Evolutionary conservation across 2,113 vertebrate genomes (phyloP).

Genomic region (Bujurquina vittata): DNA sequence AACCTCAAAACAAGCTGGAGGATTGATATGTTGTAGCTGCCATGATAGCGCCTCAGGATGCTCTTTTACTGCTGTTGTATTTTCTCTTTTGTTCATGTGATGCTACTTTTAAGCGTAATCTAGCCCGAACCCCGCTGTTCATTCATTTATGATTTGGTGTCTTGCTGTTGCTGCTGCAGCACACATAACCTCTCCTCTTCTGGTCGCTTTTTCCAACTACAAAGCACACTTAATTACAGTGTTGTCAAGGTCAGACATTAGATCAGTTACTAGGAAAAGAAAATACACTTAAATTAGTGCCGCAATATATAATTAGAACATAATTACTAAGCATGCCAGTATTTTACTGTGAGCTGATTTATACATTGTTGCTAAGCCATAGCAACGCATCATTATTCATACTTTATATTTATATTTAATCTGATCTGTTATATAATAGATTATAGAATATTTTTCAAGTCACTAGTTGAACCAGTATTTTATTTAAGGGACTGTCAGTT

Average conservation of each 20-base stretch:
- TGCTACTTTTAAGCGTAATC: constrained; percentile 3
- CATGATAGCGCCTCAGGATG: neutral
- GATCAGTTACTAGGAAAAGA: neutral
- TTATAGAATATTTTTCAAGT: neutral
- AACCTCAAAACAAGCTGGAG: neutral
- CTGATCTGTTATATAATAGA: too few species aligned
- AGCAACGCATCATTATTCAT: neutral
- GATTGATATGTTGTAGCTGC: constrained; percentile 1
- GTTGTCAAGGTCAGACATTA: constrained; percentile 2
- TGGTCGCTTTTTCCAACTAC: neutral
- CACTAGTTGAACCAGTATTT: neutral
- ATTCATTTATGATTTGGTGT: neutral
- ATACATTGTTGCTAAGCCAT: neutral
- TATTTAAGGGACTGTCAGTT: neutral
- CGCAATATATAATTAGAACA: neutral
- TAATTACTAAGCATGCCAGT: neutral
- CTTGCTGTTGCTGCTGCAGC: neutral
- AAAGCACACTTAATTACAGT: constrained; percentile 1
- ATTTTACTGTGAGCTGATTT: neutral
- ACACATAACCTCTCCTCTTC: neutral
- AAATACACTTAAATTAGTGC: neutral
- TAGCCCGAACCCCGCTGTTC: neutral
- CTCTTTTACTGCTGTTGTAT: neutral
- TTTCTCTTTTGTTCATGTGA: constrained; percentile 11
- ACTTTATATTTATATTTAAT: neutral